phyloP scores from a whole-genome alignment of 1,140 invertebrate genomes.

The Trachelipus rathkii region DNA sequence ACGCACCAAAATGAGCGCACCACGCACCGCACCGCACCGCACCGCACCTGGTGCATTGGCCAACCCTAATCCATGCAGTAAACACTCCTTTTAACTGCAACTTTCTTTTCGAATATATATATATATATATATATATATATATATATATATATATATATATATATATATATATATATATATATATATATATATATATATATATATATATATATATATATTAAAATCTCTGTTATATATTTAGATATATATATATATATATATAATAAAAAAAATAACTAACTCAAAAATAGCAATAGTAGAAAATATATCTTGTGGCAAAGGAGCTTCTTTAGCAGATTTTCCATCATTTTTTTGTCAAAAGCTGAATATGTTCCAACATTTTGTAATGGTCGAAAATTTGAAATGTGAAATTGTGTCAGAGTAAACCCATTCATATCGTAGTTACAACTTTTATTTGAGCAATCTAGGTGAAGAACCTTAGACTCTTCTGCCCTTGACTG shows the following conservation, averaged over 20 bases:
- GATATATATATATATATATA: not conserved
- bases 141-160: conserved; percentile 15
- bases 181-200: conserved; percentile 9
- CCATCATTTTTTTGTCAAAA: conserved; percentile 22
- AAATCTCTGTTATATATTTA: conserved; percentile 5
- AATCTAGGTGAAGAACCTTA: no score
- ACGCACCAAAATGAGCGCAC: no score
- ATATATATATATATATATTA: conserved; percentile 9
- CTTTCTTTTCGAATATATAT: not conserved
- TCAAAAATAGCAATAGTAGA: conserved; percentile 26
- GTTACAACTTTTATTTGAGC: no score
- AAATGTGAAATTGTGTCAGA: no score
- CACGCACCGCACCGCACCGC: no score
- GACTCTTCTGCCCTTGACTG: no score
- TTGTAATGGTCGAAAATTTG: no score
- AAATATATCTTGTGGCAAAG: conserved; percentile 30
- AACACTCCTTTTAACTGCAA: no score
- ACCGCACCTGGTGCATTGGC: no score
- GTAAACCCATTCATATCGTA: no score
- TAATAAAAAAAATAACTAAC: conserved; percentile 3
- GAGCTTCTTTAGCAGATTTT: conserved; percentile 24
- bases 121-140: conserved; percentile 9
- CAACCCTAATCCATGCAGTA: no score
- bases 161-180: conserved; percentile 15
- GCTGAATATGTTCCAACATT: no score